phyloP scores from a whole-genome alignment of 2,797 vertebrate species.

The Intellagama lesueurii region DNA sequence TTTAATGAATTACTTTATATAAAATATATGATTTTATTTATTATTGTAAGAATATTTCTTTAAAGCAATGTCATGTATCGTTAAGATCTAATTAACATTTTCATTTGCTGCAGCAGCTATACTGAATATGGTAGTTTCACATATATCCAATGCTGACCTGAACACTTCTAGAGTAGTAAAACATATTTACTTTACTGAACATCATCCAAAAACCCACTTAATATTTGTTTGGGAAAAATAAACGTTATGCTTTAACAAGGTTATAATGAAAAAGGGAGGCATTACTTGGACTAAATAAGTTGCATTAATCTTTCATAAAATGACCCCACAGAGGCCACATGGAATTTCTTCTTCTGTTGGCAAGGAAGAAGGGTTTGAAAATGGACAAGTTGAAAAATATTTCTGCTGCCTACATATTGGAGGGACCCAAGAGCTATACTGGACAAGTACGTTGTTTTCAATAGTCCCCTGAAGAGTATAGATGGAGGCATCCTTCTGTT shows the following conservation, averaged over 20 bases:
- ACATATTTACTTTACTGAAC: constrained; percentile 44
- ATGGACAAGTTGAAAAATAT: background rate
- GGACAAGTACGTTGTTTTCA: background rate
- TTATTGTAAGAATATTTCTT: constrained; percentile 57
- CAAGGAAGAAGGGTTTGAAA: background rate
- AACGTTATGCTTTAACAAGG: constrained; percentile 35
- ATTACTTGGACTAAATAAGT: constrained; percentile 48
- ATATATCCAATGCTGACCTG: constrained; percentile 57
- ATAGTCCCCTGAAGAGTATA: too few relatives aligned
- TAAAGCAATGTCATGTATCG: constrained; percentile 40
- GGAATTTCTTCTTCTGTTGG: background rate
- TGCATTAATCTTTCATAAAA: constrained; percentile 31
- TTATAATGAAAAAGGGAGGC: constrained; percentile 3
- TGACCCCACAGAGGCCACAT: background rate
- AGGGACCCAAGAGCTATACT: background rate
- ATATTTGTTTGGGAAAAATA: constrained; percentile 27
- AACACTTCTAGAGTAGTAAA: constrained; percentile 58
- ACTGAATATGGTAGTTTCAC: constrained; percentile 44
- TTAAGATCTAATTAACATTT: constrained; percentile 38
- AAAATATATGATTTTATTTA: constrained; percentile 58
- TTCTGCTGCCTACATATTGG: background rate
- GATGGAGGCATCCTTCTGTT: too few relatives aligned
- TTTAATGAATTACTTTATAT: constrained; percentile 60
- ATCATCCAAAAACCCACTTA: constrained; percentile 54
- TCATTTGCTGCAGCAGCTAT: background rate